Conservation (phyloP, 30 jellyfish, hydroid and myxozoan species). For the Turritopsis dohrnii region DNA sequence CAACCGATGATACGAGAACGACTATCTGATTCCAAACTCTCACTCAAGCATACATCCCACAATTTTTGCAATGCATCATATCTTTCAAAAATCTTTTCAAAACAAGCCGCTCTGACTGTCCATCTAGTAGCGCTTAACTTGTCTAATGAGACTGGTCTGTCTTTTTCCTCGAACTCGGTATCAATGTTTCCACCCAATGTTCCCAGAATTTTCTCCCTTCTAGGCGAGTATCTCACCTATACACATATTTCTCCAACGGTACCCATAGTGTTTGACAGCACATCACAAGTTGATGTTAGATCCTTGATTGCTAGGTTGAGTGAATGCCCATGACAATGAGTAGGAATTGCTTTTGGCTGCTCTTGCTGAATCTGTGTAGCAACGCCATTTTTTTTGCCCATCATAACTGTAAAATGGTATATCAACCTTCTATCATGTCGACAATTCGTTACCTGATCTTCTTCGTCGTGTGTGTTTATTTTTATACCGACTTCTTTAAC, state of each 20-base stretch:
- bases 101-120: constrained; percentile 25
- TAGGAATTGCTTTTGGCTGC: constrained; percentile 9
- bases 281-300: constrained; percentile 14
- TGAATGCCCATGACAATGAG: constrained; percentile 17
- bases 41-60: constrained; percentile 12
- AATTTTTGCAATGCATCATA: constrained; percentile 16
- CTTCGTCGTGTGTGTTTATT: constrained; percentile 11
- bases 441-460: too few species aligned
- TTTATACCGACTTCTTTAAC: too few species aligned
- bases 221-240: neutral
- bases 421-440: too few species aligned
- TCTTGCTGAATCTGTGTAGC: constrained; percentile 31
- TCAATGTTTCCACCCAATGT: constrained; percentile 6
- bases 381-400: constrained; percentile 41
- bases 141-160: neutral
- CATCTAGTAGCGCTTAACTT: constrained; percentile 15
- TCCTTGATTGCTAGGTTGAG: constrained; percentile 32
- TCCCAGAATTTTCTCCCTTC: constrained; percentile 20
- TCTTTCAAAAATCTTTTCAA: neutral
- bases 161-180: neutral
- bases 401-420: too few species aligned
- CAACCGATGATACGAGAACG: constrained; percentile 48
- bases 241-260: constrained; percentile 18
- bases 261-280: constrained; percentile 18
- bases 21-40: constrained; percentile 2